A percentile compares a stretch with the other conserved stretches of the same genome.
phyloP scores from a whole-genome alignment of 2,113 vertebrate genomes.

The Piaya cayana region DNA sequence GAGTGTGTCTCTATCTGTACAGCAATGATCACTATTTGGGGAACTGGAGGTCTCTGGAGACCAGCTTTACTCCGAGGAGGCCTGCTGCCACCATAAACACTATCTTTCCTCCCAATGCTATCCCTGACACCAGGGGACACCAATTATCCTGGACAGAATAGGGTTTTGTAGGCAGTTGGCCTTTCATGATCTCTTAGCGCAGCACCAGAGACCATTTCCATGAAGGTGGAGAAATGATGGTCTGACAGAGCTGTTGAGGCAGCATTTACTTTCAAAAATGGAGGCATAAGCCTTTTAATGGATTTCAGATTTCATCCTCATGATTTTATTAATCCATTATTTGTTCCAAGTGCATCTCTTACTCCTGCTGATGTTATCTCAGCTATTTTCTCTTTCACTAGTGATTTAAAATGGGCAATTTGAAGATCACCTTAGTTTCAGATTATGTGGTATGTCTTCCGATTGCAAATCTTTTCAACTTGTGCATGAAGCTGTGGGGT shows the following conservation, averaged over 20 bases:
- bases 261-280: background rate
- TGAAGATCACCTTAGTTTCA: background rate
- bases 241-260: background rate
- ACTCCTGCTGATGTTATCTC: background rate
- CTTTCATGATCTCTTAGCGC: background rate
- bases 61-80: background rate
- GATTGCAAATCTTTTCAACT: background rate
- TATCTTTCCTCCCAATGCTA: background rate
- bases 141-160: background rate
- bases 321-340: background rate
- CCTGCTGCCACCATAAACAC: too few species aligned
- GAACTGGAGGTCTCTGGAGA: background rate
- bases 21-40: background rate
- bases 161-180: background rate
- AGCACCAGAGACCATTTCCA: background rate
- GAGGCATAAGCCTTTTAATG: background rate
- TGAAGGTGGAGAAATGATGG: background rate
- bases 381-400: background rate
- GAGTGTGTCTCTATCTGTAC: rapidly evolving
- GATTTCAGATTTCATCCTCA: background rate
- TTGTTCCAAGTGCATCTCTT: background rate
- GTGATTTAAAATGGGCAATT: background rate
- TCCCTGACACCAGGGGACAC: background rate
- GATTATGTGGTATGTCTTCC: background rate
- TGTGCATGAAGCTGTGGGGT: background rate